Evolutionary conservation across 2,888 invertebrate species (phyloP), one percentile per base, ranked within the genome.

Genomic region (Zonitis immaculata): DNA sequence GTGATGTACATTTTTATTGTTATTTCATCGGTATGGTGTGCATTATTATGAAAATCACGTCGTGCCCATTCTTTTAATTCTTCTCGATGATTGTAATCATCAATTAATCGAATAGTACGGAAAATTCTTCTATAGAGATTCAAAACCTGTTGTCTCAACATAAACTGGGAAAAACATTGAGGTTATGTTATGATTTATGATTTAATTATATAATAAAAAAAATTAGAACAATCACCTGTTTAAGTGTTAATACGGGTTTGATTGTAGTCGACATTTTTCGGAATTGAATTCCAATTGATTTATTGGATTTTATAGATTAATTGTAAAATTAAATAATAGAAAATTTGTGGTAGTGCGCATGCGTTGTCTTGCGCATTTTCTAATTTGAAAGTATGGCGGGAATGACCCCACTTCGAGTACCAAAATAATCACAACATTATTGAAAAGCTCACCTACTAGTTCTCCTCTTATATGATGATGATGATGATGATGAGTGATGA

Each of bases 71-170:
- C 79, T 51, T 75, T 81, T 16, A 92, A 74, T 63, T 91, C 89
- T 1, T 74, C 65, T 54, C 81, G 80, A 47, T 86, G 85, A 1
- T 69, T 73, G 61, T 80, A 74, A 69, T 89, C 86, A 1, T 86
- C 82, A 7, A 91, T 83, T 65, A 81, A 76, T 50, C 79, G 80
- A 45, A 89, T 80, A 6, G 86, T 80, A 47, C 85, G 80, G 62
- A 90, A 81, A 55, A 91, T 86, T 57, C 85, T 82, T 59, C 88
- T 78, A 66, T 91, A 92, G 0, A 91, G 73, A 65, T 84, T 86
- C 16, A 91, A 71, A 0, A 91, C 91, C 76, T 91, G 86, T 76
- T 87, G 86, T 9, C 89, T 83, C 26, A 89, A 73, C 73, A 92
- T 81, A 73, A 92, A 92, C 91, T 92, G n/a, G n/a, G n/a, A 73